A percentile compares a stretch with the other conserved stretches of the same genome.
These are phyloP conservation scores for Allophyes oxyacanthae DNA, from an alignment of 2,888 invertebrate genomes.

Conservation along the genomic window DNA sequence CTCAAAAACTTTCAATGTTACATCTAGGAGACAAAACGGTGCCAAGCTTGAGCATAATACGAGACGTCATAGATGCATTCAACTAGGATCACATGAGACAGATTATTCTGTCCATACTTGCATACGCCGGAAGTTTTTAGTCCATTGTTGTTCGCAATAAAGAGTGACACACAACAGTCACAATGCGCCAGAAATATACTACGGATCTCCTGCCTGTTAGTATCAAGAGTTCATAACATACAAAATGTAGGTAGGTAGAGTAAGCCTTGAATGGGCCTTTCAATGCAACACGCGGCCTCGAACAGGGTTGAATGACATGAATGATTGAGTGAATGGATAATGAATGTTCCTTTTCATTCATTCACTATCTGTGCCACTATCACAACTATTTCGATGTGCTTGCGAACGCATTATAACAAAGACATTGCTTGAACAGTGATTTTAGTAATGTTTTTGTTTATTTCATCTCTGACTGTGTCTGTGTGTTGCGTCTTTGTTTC, in stretches of 20 bases:
- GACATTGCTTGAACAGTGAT: slow-evolving; percentile 6
- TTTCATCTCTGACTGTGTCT: slow-evolving; percentile 17
- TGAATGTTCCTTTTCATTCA: slow-evolving; percentile 56
- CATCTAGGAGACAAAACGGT: slow-evolving; percentile 13
- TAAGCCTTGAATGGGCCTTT: slow-evolving; percentile 73
- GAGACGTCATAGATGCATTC: slow-evolving; percentile 48
- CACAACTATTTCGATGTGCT: slow-evolving; percentile 32
- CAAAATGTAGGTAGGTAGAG: slow-evolving; percentile 38
- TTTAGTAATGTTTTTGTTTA: slow-evolving; percentile 9
- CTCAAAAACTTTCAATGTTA: slow-evolving; percentile 28
- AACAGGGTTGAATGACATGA: slow-evolving; percentile 68
- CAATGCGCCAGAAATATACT: slow-evolving; percentile 16
- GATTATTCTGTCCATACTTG: slow-evolving; percentile 41
- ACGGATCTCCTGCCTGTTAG: slow-evolving; percentile 23
- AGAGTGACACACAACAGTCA: slow-evolving; percentile 57
- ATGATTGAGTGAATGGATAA: slow-evolving; percentile 61
- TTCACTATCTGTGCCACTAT: slow-evolving; percentile 45
- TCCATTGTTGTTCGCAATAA: slow-evolving; percentile 61
- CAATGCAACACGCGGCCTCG: slow-evolving; percentile 66
- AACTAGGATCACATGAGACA: slow-evolving; percentile 51
- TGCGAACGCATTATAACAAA: slow-evolving; percentile 25
- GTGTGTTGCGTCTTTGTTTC: slow-evolving; percentile 42
- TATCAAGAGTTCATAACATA: slow-evolving; percentile 57
- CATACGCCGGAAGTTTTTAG: slow-evolving; percentile 64
- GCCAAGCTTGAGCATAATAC: slow-evolving; percentile 31